Base-by-base conservation (phyloP, 1,140 invertebrate genomes). In the Heliothis virescens region DNA sequence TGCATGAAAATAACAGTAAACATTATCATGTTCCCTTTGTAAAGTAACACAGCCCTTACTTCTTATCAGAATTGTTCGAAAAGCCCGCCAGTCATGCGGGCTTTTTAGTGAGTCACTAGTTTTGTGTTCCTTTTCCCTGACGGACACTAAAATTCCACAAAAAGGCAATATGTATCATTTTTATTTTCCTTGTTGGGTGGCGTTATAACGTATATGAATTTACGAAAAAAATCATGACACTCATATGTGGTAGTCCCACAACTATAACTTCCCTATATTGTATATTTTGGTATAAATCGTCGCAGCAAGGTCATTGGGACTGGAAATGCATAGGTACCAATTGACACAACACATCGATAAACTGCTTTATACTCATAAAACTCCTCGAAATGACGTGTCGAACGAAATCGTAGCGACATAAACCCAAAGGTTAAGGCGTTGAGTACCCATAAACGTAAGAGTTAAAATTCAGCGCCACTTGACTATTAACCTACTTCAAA, bases 21-120 rank as follows among this genome's bases (percentile, higher is more conserved):
- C 34, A 41, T 41, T 41, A 41, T 41, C 34, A 41, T 7, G 34
- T 18, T 29, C 18, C 50, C 15, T 13, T 34, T 41, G 34, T 41
- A 41, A 41, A 41, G 34, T 34, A 34, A 41, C 34, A 53, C 12
- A 67, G 21, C 29, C 9, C 41, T 34, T 41, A 10, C 16, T 11
- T 3, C 50, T 50, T n/a, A 53, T 21, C 50, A 26, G 52, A 29
- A 57, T 52, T 26, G 26, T 57, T 53, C 53, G 26, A 75, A 75
- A 75, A 21, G 16, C 18, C 26, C 12, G 26, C 11, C 16, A 62
- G 47, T 59, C 72, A 62, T 75, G 48, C 72, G 18, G 72, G 41
- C 9, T 75, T 52, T 75, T 75, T 75, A n/a, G 57, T 75, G 72
- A 75, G 5, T 75, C 72, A 62, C 47, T 48, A 7, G 16, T 10